Percentiles rank a stretch among this genome's conserved stretches.
Conservation (phyloP, 1,140 invertebrate species). For the Lepidostoma basale region DNA sequence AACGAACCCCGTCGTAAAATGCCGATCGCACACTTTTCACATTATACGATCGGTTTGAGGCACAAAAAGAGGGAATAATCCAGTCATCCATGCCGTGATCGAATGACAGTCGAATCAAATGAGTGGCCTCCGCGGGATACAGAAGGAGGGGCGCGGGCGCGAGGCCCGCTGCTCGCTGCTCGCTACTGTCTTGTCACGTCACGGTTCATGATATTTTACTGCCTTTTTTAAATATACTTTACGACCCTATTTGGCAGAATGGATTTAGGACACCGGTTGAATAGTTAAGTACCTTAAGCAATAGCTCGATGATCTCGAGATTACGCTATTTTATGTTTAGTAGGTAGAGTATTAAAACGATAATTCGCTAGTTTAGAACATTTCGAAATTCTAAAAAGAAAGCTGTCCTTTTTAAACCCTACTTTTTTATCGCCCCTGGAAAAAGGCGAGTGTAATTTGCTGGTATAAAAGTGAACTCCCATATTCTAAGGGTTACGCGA, state of each 20-base stretch:
- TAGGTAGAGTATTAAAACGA: too few relatives aligned
- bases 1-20: slow-evolving; percentile 6
- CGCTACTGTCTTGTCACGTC: slow-evolving; percentile 21
- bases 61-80: slow-evolving; percentile 29
- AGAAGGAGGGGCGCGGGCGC: neutral
- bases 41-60: slow-evolving; percentile 27
- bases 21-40: slow-evolving; percentile 17
- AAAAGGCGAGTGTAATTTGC: too few relatives aligned
- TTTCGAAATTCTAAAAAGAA: too few relatives aligned
- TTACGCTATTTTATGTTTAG: too few relatives aligned
- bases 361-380: too few relatives aligned
- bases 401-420: too few relatives aligned
- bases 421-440: too few relatives aligned
- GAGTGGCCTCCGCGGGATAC: slow-evolving; percentile 4
- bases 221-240: slow-evolving; percentile 13
- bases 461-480: too few relatives aligned
- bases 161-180: neutral
- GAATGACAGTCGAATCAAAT: slow-evolving; percentile 30
- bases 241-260: slow-evolving; percentile 11
- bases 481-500: too few relatives aligned
- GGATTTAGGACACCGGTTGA: slow-evolving; percentile 1
- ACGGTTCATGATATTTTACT: slow-evolving; percentile 18
- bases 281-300: neutral
- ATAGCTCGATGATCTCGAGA: too few relatives aligned
- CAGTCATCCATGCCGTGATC: slow-evolving; percentile 31